Base-by-base conservation (phyloP, 2,113 vertebrate genomes). In the Cinclus cinclus region DNA sequence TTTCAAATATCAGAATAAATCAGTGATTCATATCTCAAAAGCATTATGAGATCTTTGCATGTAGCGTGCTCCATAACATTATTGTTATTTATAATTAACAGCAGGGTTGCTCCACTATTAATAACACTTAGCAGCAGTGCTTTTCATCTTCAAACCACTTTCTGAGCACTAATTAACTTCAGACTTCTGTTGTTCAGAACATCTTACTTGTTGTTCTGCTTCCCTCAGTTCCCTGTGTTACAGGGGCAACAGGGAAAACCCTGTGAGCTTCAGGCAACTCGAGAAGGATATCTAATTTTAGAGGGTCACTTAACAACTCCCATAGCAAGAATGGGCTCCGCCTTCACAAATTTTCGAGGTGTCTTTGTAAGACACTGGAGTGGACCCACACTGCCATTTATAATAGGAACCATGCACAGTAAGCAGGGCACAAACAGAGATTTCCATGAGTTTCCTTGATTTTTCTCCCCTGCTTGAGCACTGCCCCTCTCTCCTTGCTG, bases 11-110 rank as follows among this genome's bases (percentile, higher is more conserved):
- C 78, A 70, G 68, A 83, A 86, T 86, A 90, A 95, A 95, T 96
- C 90, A 88, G 41, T 13, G 82, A 83, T 83, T 85, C 33, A 18
- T 80, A 88, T 95, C 96, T 94, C 94, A 96, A 94, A 95, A 88
- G 89, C 84, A 67, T 60, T 88, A 80, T 59, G 87, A 96, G 81
- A 88, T 92, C 82, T 91, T 96, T 79, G 80, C 44, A 65, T 63
- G 77, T 25, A 89, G 80, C 2, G 0, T 69, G 59, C 84, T 94
- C 80, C 3, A 3, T 8, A 79, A 76, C 69, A 92, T 95, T 95
- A 90, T 94, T 94, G 88, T 90, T 96, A 90, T 94, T 96, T 96
- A 89, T 96, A 95, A 96, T 95, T 94, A 96, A 92, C 89, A 94
- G 82, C 76, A 46, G 93, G 92, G 81, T 91, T 96, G 85, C 75